Conservation (phyloP, 2,797 vertebrate genomes). For the Poecilia wingei region DNA sequence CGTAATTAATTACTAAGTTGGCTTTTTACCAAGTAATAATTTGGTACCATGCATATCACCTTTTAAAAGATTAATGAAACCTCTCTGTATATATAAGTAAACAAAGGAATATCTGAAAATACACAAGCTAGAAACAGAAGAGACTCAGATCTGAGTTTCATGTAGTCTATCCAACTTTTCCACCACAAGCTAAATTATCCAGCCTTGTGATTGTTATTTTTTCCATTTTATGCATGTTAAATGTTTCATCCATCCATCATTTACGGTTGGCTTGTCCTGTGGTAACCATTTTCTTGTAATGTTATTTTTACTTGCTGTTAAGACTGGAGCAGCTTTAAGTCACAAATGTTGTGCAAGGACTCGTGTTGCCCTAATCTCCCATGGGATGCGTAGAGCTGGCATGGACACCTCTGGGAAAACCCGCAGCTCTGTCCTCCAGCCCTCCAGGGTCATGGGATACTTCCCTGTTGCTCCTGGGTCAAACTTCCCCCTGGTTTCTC, state of each 20-base stretch:
- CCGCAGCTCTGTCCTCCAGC: constrained; percentile 44
- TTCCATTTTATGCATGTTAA: background rate
- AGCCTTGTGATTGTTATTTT: too few relatives aligned
- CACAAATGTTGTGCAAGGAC: constrained; percentile 58
- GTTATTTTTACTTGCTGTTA: constrained; percentile 1
- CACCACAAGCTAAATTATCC: too few relatives aligned
- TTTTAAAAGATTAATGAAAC: too few relatives aligned
- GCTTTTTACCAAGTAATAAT: too few relatives aligned
- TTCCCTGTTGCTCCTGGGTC: constrained; percentile 39
- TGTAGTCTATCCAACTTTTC: too few relatives aligned
- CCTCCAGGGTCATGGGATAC: constrained; percentile 64
- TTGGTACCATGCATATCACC: too few relatives aligned
- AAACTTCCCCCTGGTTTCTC: constrained; percentile 53
- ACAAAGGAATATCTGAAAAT: background rate
- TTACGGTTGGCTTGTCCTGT: background rate
- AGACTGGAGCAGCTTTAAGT: constrained; percentile 49
- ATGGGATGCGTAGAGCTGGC: constrained; percentile 56
- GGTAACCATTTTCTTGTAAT: background rate
- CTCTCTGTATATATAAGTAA: background rate
- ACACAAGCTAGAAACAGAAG: background rate
- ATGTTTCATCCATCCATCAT: background rate
- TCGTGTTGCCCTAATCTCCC: constrained; percentile 59
- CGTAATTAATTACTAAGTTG: too few relatives aligned
- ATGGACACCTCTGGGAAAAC: constrained; percentile 48
- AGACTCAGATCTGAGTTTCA: background rate